Evolutionary conservation across 1,140 invertebrate species (phyloP).

Genomic region (Chironomus tepperi): DNA sequence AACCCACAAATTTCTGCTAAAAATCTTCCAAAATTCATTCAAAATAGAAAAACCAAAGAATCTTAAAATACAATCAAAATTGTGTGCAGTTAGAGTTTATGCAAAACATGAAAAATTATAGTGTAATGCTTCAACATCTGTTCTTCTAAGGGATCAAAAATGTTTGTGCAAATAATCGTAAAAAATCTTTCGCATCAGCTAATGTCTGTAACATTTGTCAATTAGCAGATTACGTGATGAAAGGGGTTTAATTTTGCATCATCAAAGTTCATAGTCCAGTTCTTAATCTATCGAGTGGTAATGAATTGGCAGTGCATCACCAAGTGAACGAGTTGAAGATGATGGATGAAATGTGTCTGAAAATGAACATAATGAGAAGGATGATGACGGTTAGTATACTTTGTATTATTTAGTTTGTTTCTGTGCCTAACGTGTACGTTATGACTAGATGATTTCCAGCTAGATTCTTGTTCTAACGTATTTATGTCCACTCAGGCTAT

Average conservation of each 20-base stretch:
- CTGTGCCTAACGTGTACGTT: no score
- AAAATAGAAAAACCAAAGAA: no score
- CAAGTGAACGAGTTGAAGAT: conserved; percentile 50
- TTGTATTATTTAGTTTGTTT: neutral
- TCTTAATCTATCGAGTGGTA: conserved; percentile 74
- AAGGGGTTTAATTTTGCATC: conserved; percentile 38
- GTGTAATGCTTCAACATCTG: conserved; percentile 22
- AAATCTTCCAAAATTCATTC: no score
- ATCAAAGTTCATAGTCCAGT: conserved; percentile 84
- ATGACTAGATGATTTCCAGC: no score
- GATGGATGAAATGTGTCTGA: conserved; percentile 64
- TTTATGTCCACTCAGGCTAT: no score
- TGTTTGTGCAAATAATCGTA: no score
- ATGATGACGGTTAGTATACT: conserved; percentile 55
- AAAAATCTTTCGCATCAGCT: neutral
- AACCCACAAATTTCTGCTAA: no score
- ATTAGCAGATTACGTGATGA: conserved; percentile 17
- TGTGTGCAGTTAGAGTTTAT: conserved; percentile 14
- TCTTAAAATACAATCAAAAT: neutral
- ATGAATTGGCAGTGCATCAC: conserved; percentile 45
- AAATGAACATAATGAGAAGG: conserved; percentile 59
- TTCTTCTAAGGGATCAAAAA: neutral
- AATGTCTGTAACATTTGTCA: neutral
- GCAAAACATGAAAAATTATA: conserved; percentile 22
- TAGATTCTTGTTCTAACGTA: no score